phyloP scores from a whole-genome alignment of 2,797 vertebrate species.

The Anas bernieri region DNA sequence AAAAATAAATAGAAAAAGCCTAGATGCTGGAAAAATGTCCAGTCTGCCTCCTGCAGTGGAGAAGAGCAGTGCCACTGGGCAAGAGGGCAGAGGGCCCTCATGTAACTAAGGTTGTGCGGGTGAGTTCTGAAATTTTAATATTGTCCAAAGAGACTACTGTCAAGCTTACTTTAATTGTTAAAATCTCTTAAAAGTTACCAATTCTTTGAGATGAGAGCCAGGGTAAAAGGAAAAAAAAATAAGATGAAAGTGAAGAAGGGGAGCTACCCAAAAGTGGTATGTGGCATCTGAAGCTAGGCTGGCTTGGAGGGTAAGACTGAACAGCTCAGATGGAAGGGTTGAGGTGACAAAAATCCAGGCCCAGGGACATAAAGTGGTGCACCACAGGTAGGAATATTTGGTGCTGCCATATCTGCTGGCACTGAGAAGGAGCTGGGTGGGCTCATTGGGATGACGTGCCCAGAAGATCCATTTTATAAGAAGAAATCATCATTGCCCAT shows the following conservation, averaged over 20 bases:
- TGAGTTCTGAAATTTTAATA: neutral
- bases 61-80: neutral
- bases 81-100: neutral
- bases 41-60: neutral
- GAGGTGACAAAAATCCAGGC: neutral
- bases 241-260: neutral
- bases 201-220: neutral
- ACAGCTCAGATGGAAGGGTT: neutral
- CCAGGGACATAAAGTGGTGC: neutral
- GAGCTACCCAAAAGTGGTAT: neutral
- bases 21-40: neutral
- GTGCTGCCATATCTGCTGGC: neutral
- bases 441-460: neutral
- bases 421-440: neutral
- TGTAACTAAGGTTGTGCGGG: neutral
- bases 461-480: neutral
- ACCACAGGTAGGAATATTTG: neutral
- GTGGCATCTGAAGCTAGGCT: neutral
- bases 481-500: neutral
- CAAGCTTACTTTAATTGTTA: neutral
- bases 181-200: neutral
- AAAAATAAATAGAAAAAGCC: too few relatives aligned
- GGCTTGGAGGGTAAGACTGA: neutral
- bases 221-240: neutral
- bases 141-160: neutral